Base-by-base conservation (phyloP, 2,797 vertebrate genomes). In the Hyperoplus lanceolatus region DNA sequence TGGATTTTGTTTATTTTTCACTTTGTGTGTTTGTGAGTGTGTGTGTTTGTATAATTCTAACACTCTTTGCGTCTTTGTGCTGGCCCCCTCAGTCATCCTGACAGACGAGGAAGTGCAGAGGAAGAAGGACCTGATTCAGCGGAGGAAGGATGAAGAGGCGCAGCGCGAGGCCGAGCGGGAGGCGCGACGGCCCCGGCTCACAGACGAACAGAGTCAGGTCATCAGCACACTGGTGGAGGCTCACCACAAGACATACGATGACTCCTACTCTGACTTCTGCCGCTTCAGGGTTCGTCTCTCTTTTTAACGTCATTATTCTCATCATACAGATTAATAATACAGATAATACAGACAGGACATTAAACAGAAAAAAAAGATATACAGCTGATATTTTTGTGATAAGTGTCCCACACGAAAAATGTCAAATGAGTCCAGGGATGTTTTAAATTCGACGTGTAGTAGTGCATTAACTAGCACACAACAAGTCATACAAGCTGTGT, bases 61-160 rank as follows among this genome's bases (percentile, higher is more conserved):
- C 50, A 46, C 71, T n/a, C 45, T 73, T 63, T 58, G 56, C 79
- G 39, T 77, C 55, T 60, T 39, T 42, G 53, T 41, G n/a, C 7
- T 79, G 13, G 36, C 60, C 56, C 54, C n/a, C 41, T 50, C 93
- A 99, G 98, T 99, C 94, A 99, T 99, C 88, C 93, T 99, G 89
- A 99, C 98, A 0, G 98, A 99, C 0, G 98, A 98, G 92, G 98
- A 99, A 89, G 98, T 99, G 62, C 97, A 98, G 95, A 96, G 98
- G 87, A 99, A 99, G 90, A 95, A 98, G 10, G 97, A 99, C 87
- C 93, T 99, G 93, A 98, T 99, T 79, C 92, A 96, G 86, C 96
- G 96, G 79, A 94, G 98, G 70, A 99, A 99, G 94, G 97, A 98
- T 3, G 98, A 99, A 81, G 98, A 99, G 90, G 97, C 94, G 0